Evolutionary conservation across 2,113 vertebrate species (phyloP), one percentile per base, ranked within the genome.

Genomic region (Chinchilla lanigera): DNA sequence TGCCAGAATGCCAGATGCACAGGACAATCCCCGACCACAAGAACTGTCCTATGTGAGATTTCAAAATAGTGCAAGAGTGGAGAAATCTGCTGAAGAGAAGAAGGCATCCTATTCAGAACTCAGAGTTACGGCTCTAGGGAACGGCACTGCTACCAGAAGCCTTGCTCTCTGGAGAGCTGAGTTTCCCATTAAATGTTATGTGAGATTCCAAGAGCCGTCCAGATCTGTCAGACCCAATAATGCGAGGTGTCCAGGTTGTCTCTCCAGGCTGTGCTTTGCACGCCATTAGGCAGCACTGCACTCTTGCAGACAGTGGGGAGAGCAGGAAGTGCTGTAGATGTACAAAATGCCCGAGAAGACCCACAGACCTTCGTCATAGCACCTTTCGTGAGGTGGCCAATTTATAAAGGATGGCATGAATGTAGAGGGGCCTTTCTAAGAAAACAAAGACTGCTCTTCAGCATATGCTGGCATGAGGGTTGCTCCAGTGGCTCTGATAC

Each of bases 131-230:
- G 16, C 38, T 19, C 41, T 1, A 0, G 13, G 19, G 41, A 80
- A 19, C 28, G 28, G 26, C 54, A 52, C 12, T 26, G 44, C 38
- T 54, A 4, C 44, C 61, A 24, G 92, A 86, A 92, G 73, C 24
- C 54, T 63, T 96, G 89, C 10, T 95, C 86, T 97, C 93, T 35
- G 19, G 80, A 86, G 84, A 95, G 86, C 30, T 86, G 86, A 30
- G 38, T 56, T 97, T 82, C 4, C 22, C 61, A n/a, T 56, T 30
- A 69, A 93, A 95, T 47, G 20, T 22, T 0, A 5, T 13, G 0
- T 94, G 78, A 67, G 54, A 3, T 71, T 33, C 44, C 89, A 94
- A 92, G 78, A 60, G 54, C 0, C 0, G 5, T 0, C 44, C 58
- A 19, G 54, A 73, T 67, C 77, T 85, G 38, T 69, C 58, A 78